Evolutionary conservation across 2,888 invertebrate genomes (phyloP), one percentile per base, ranked within the genome.

Genomic region (Leucophenga montana): DNA sequence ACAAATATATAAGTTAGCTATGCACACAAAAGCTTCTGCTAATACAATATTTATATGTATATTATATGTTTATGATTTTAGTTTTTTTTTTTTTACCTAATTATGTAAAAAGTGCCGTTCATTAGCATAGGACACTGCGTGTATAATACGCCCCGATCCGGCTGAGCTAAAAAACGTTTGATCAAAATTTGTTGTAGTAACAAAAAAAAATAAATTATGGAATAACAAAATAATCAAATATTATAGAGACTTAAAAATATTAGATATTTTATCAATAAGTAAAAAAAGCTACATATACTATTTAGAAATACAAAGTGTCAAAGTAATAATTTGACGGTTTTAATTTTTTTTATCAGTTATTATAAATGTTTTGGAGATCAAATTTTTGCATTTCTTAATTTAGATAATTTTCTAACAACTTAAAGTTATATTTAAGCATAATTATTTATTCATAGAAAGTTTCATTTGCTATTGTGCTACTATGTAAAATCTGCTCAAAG

Each of bases 41-140:
- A 39, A 39, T 5, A 39, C 39, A 39, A 3, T 39, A 39, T n/a
- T 13, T 27, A 56, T 56, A 56, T 56, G 20, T 20, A 18, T 14
- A 59, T 27, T 59, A 59, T 33, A 27, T 33, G 16, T 39, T 57
- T 61, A 22, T 22, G 18, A 22, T 62, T 68, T 70, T 65, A 48
- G 56, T 8, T 61, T 18, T 48, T 39, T 44, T 22, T 46, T 22
- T 53, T 84, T 86, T 88, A 88, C 88, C 88, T 88, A 88, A 89
- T 88, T 80, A 89, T 85, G 84, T 88, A 88, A 85, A 89, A 86
- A 78, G 88, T 87, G 85, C 88, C 88, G 83, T 88, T 88, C 86
- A 88, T 86, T 86, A 88, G 85, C 85, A 88, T 85, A 76, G 89
- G 89, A 84, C 88, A 88, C 85, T 88, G 88, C 83, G 88, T 86